These are phyloP conservation scores for Gallirallus australis DNA, from an alignment of 2,797 vertebrate genomes.

Conservation along the genomic window DNA sequence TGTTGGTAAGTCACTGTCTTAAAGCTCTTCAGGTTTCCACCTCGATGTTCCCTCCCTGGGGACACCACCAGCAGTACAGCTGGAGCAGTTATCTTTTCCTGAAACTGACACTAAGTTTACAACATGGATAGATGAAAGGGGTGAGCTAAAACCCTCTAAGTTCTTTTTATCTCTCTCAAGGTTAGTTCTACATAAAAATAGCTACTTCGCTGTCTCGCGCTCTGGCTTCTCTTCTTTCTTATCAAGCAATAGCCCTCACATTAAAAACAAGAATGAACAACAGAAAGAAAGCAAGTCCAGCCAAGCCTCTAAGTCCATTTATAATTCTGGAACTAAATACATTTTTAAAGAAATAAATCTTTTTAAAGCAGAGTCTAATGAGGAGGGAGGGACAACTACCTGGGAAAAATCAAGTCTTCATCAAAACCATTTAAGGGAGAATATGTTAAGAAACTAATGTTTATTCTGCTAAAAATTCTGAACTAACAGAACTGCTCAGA, in stretches of 20 bases:
- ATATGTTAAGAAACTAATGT: background rate
- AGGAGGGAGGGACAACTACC: rapidly evolving
- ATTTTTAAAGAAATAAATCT: background rate
- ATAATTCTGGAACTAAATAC: background rate
- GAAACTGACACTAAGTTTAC: background rate
- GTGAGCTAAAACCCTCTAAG: background rate
- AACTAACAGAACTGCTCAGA: background rate
- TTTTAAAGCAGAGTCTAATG: background rate
- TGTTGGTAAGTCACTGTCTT: background rate
- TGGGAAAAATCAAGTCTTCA: background rate
- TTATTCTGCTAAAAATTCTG: background rate
- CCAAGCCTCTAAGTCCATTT: background rate
- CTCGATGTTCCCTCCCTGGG: background rate
- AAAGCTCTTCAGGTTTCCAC: background rate
- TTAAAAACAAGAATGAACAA: background rate
- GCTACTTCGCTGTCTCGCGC: background rate
- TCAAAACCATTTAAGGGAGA: background rate
- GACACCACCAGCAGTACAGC: background rate
- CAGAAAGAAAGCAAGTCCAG: background rate
- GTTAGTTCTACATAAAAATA: background rate
- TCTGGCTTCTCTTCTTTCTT: background rate
- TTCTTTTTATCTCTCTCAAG: background rate
- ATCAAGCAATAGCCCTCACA: background rate
- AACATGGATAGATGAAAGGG: background rate
- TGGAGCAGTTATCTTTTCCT: background rate